A percentile compares a stretch with the other conserved stretches of the same genome.
Conservation (phyloP, 2,113 vertebrate species). For the Pangasianodon hypophthalmus region DNA sequence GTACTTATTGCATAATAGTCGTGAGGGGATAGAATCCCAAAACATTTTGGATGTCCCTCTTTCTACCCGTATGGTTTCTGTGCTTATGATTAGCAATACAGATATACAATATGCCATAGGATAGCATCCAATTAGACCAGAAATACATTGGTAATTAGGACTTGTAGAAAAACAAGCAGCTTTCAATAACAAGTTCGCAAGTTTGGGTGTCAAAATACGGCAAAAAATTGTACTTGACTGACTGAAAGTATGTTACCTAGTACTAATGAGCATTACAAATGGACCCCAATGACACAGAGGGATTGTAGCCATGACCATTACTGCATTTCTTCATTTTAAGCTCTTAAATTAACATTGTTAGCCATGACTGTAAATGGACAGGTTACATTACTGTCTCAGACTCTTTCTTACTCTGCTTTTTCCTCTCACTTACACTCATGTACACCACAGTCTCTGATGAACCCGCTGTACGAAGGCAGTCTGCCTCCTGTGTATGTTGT, state of each 20-base stretch:
- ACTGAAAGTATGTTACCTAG: background rate
- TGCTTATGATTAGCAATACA: background rate
- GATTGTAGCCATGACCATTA: background rate
- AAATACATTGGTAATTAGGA: background rate
- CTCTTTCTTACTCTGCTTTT: background rate
- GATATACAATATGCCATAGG: background rate
- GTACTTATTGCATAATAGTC: background rate
- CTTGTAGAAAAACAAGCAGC: background rate
- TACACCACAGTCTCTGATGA: slow-evolving; percentile 70
- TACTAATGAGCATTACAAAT: background rate
- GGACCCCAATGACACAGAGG: background rate
- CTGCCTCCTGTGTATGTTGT: slow-evolving; percentile 74
- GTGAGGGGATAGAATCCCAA: background rate
- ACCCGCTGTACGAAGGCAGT: slow-evolving; percentile 75
- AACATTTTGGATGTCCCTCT: background rate
- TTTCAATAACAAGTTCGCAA: background rate
- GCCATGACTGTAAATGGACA: background rate
- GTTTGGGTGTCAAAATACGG: background rate
- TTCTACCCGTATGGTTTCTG: background rate
- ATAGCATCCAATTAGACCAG: background rate
- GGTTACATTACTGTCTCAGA: background rate
- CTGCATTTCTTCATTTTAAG: background rate
- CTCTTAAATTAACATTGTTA: background rate
- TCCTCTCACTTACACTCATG: background rate
- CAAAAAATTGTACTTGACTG: background rate